Evolutionary conservation across 2,797 vertebrate species (phyloP), one percentile per base, ranked within the genome.

Genomic region (Remorina albescens): DNA sequence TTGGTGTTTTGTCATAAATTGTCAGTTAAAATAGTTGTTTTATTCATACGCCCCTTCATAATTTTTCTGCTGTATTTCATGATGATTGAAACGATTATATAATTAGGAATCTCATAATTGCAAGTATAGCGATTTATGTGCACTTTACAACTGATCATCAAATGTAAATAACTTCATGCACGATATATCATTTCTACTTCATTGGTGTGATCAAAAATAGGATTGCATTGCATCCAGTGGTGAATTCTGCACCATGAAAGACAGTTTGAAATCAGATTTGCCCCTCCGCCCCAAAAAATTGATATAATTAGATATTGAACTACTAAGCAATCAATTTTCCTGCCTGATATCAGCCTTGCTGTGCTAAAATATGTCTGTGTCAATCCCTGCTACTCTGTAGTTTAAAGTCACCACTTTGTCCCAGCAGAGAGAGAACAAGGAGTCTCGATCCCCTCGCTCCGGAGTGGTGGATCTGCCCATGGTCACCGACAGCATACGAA

Each of bases 401-500:
- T 71, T 62, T 55, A 53, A 68, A 64, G 23, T 25, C n/a, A 18
- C 1, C 16, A 0, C 47, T 60, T 63, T 64, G 46, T 59, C 42
- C 55, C 66, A 8, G 32, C 86, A 94, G 93, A 88, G 93, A 32
- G 91, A 95, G 88, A 96, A 95, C 80, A 97, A 95, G 90, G 87
- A 96, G 67, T 82, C 94, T 1, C 95, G 95, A 83, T 92, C 95
- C 57, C 82, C 92, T 16, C 97, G 97, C 83, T 86, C 95, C 0
- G 95, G 94, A 44, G 95, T 96, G 0, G 94, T 94, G 0, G 98
- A 99, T 79, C 95, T 99, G 30, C 97, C 96, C 0, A 87, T 97
- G 81, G 96, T 95, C 36, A 96, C 97, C 0, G 94, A 96, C 54
- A 92, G 92, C 75, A 96, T 99, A 25, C 96, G 98, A 71, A 99